Percentiles rank a stretch among this genome's conserved stretches.
These are phyloP conservation scores for Struthidea cinerea DNA, from an alignment of 2,113 vertebrate species.

Conservation along the genomic window DNA sequence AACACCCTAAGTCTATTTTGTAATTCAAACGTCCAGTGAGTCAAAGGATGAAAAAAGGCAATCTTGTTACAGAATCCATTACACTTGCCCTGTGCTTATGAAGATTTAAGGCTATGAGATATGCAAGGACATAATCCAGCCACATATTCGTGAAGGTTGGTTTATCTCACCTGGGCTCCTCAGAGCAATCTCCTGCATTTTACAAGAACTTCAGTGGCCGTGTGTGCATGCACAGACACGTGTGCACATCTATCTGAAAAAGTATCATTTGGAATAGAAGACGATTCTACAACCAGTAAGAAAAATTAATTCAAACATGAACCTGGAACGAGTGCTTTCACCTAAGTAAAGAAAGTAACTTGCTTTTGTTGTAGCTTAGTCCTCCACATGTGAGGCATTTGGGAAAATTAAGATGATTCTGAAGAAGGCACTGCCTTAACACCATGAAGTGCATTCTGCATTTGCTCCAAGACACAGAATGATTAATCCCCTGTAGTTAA, in stretches of 20 bases:
- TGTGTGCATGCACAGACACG: rapidly evolving
- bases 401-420: not conserved
- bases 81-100: not conserved
- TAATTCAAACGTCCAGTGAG: not conserved
- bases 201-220: not conserved
- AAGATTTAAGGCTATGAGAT: not conserved
- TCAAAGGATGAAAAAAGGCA: not conserved
- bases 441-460: not conserved
- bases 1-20: not conserved
- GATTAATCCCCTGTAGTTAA: not conserved
- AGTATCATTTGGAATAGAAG: not conserved
- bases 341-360: not conserved
- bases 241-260: not conserved
- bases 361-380: not conserved
- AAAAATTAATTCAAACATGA: not conserved
- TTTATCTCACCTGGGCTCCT: not conserved
- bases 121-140: not conserved
- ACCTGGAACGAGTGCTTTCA: not conserved
- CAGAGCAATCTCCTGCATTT: rapidly evolving
- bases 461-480: not conserved
- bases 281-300: not conserved
- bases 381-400: not conserved
- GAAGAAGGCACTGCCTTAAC: not conserved
- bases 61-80: not conserved
- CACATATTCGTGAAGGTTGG: not conserved